Conservation (phyloP, 2,888 invertebrate genomes). For the Drosophila macrospina region DNA sequence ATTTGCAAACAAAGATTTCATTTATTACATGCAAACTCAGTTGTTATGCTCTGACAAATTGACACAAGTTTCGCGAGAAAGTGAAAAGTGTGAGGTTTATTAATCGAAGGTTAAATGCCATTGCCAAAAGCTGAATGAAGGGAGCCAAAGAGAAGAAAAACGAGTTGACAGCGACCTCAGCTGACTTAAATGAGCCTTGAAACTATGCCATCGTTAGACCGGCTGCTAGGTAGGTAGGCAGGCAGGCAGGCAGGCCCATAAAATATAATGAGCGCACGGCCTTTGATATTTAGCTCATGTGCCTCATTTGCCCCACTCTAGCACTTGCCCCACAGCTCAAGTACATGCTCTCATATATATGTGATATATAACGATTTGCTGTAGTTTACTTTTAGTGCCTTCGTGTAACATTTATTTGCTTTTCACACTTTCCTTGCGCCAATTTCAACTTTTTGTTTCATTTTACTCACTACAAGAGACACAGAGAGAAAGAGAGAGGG, state of each 20-base stretch:
- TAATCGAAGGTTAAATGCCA: constrained; percentile 54
- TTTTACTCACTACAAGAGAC: constrained; percentile 35
- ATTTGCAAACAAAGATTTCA: neutral
- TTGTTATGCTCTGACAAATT: constrained; percentile 36
- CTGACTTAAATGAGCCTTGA: constrained; percentile 68
- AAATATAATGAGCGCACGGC: constrained; percentile 75
- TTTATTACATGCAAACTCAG: neutral
- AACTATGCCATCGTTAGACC: constrained; percentile 49
- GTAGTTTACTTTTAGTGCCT: constrained; percentile 32
- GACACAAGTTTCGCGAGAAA: constrained; percentile 48
- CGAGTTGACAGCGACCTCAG: constrained; percentile 61
- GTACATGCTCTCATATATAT: neutral
- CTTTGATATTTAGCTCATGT: constrained; percentile 72
- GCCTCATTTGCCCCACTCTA: constrained; percentile 12
- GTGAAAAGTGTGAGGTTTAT: constrained; percentile 29
- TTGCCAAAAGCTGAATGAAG: constrained; percentile 31
- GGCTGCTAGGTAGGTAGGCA: constrained; percentile 24
- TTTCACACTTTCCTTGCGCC: constrained; percentile 81
- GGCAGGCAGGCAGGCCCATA: constrained; percentile 60
- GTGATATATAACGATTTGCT: constrained; percentile 39
- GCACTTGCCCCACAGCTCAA: neutral
- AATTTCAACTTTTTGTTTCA: constrained; percentile 73
- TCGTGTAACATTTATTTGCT: constrained; percentile 55
- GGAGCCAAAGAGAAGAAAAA: neutral
- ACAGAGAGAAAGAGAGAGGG: neutral